phyloP scores from a whole-genome alignment of 2,888 invertebrate genomes.

The Drosophila merina region DNA sequence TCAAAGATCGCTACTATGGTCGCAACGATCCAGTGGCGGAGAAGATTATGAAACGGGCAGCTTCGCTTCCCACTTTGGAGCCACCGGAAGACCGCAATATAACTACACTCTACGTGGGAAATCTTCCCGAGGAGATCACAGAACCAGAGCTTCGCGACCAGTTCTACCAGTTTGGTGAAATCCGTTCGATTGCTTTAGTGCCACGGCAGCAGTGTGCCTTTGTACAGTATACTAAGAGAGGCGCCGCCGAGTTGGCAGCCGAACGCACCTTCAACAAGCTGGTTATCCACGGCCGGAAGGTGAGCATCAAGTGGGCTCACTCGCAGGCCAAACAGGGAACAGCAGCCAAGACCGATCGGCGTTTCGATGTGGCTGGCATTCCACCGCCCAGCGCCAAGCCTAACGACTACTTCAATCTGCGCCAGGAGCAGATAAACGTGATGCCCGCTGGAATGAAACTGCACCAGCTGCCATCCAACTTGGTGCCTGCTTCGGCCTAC shows the following conservation, averaged over 20 bases:
- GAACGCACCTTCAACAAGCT: conserved; percentile 98
- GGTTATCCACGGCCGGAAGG: conserved; percentile 90
- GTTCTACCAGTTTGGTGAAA: conserved; percentile 99
- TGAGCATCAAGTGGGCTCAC: conserved; percentile 99
- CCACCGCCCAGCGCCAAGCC: conserved; percentile 88
- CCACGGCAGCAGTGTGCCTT: conserved; percentile 98
- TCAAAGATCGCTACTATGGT: conserved; percentile 95
- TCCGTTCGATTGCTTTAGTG: conserved; percentile 95
- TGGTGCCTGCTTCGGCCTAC: conserved; percentile 82
- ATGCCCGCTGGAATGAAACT: conserved; percentile 84
- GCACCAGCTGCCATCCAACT: conserved; percentile 83
- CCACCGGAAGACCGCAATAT: conserved; percentile 98
- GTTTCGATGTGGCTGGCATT: conserved; percentile 90
- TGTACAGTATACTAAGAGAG: conserved; percentile 96
- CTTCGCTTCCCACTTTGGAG: conserved; percentile 96
- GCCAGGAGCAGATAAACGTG: conserved; percentile 83
- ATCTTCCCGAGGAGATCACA: conserved; percentile 93
- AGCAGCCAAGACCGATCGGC: conserved; percentile 85
- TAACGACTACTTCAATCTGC: conserved; percentile 87
- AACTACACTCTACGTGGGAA: conserved; percentile 98
- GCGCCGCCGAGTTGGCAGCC: conserved; percentile 96
- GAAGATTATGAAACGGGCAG: conserved; percentile 93
- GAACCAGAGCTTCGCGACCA: conserved; percentile 97
- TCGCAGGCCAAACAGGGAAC: conserved; percentile 91
- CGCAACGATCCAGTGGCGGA: conserved; percentile 97